Percentiles rank a stretch among this genome's conserved stretches.
These are phyloP conservation scores for Notothenia rossii DNA, from an alignment of 2,113 vertebrate genomes.

Conservation along the genomic window DNA sequence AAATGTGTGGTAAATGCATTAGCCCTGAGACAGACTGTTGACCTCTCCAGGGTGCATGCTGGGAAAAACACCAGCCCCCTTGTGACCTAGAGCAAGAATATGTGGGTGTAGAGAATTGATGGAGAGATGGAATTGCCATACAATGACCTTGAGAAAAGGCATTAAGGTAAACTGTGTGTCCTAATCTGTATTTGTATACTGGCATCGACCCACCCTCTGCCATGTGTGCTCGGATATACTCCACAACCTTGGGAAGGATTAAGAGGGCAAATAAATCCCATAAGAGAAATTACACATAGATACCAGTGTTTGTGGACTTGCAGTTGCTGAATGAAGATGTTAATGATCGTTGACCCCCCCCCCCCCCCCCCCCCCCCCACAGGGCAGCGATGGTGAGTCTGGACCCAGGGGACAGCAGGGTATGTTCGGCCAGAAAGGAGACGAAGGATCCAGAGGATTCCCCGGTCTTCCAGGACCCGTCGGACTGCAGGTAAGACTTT, in stretches of 20 bases:
- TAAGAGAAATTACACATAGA: conserved; percentile 2
- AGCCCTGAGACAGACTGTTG: conserved; percentile 1
- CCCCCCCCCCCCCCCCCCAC: no score
- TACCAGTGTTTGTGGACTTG: conserved; percentile 13
- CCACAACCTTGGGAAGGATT: conserved; percentile 53
- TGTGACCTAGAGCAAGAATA: neutral
- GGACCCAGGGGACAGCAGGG: conserved; percentile 97
- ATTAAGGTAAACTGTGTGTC: conserved; percentile 12
- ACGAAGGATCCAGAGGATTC: conserved; percentile 96
- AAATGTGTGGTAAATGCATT: neutral
- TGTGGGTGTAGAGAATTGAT: conserved; percentile 8
- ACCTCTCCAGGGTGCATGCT: neutral
- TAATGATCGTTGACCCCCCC: conserved; percentile 46
- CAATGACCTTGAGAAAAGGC: conserved; percentile 43
- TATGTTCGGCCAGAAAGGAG: conserved; percentile 99
- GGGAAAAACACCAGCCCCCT: neutral
- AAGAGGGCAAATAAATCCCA: conserved; percentile 30
- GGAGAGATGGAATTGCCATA: conserved; percentile 1
- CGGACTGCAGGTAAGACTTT: conserved; percentile 90
- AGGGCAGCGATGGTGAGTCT: conserved; percentile 96
- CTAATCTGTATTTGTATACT: conserved; percentile 18
- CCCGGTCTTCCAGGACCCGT: conserved; percentile 95
- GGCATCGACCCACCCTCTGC: conserved; percentile 17
- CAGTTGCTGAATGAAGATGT: conserved; percentile 33
- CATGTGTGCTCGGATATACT: neutral